Base-by-base conservation (phyloP, 2,113 vertebrate species). In the Kryptolebias marmoratus region DNA sequence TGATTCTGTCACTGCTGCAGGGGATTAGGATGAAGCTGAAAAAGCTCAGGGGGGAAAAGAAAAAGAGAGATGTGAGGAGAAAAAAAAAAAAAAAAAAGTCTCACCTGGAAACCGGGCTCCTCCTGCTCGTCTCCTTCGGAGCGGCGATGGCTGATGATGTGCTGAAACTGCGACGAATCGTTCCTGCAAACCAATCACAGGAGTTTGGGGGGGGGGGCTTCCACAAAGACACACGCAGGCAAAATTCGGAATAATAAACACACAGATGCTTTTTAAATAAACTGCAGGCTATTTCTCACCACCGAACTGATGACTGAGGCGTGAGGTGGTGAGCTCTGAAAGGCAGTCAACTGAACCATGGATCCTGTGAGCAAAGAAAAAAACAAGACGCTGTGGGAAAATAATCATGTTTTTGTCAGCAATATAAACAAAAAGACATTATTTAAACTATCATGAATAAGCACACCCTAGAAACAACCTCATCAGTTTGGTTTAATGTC, bases 261-360 rank as follows among this genome's bases (percentile, higher is more conserved):
- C 22, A 22, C 22, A 22, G 22, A 22, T 22, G 22, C 22, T 22
- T 22, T 22, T 3, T 13, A 56, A 28, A 65, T 62, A 50, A 56
- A 64, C 61, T 28, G 22, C 32, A 53, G 64, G 73, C 44, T 44
- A 56, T 14, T 18, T 58, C 95, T 93, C 93, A 99, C 98, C 96
- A 62, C 93, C 94, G 77, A 95, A 89, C 72, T 94, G 88, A 84
- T 89, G 93, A 73, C 89, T 95, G 83, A 93, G 89, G 86, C 94
- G 96, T 69, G 92, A 95, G 1, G 92, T 93, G 0, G 95, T 94
- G 79, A 95, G 93, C 83, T 97, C 97, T 36, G 96, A 92, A 27
- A 99, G 95, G 12, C 96, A 97, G 70, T 98, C 97, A 66, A 97
- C 84, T n/a, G 97, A 97, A 44, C 96, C 96, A 2, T 95, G 94